Percentiles rank a stretch among this genome's conserved stretches.
These are phyloP conservation scores for Drosophila mercatorum DNA, from an alignment of 2,888 invertebrate genomes.

Conservation along the genomic window DNA sequence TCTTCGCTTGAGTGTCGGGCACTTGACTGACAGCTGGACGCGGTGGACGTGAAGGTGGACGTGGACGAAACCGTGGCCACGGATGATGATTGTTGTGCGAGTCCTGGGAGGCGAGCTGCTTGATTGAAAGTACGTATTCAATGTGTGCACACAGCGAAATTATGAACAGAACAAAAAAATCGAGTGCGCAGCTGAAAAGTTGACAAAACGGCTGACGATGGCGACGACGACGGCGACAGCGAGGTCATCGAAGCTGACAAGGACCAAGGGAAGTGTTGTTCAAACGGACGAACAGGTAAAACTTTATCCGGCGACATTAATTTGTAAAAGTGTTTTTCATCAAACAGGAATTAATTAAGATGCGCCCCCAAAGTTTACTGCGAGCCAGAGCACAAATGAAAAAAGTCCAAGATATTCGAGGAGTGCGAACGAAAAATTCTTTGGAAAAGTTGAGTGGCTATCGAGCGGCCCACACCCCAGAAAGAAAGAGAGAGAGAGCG, in stretches of 20 bases:
- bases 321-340: conserved; percentile 81
- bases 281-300: conserved; percentile 63
- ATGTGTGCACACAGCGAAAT: conserved; percentile 69
- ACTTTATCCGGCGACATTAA: conserved; percentile 70
- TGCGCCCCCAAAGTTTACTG: conserved; percentile 52
- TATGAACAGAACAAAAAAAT: conserved; percentile 68
- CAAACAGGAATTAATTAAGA: conserved; percentile 85
- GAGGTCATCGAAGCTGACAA: no score
- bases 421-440: conserved; percentile 31
- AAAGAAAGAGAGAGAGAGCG: no score
- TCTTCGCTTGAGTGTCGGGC: conserved; percentile 58
- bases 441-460: conserved; percentile 34
- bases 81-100: conserved; percentile 47
- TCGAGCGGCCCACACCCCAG: neutral
- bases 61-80: conserved; percentile 37
- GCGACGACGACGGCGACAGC: neutral
- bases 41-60: conserved; percentile 50
- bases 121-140: conserved; percentile 81
- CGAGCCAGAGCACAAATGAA: neutral
- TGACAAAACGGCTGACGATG: conserved; percentile 72
- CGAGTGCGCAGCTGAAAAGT: conserved; percentile 66
- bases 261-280: conserved; percentile 31
- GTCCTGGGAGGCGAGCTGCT: conserved; percentile 45
- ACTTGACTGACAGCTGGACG: conserved; percentile 77
- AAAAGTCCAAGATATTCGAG: conserved; percentile 5